Base-by-base conservation (phyloP, 2,113 vertebrate genomes). In the Isichthys henryi region DNA sequence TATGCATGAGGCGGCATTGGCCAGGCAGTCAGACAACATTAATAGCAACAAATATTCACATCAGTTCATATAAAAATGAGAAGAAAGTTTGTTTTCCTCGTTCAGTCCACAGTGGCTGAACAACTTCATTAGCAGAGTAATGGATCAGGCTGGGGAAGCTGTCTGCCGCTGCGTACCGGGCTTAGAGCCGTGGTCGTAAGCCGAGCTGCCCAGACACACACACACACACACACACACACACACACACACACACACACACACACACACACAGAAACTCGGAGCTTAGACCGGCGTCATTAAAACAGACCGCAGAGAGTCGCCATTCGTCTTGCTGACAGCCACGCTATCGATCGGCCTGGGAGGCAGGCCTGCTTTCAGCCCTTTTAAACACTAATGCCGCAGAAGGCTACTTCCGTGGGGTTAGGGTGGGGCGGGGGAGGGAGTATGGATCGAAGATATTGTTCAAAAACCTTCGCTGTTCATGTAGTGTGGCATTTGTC, bases 291-390 rank as follows among this genome's bases (percentile, higher is more conserved):
- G 85, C 88, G 91, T 89, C 91, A 92, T 92, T 91, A 91, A 92
- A 92, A 93, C 90, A 90, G 90, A 92, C 92, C 92, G 91, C 91
- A 88, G 87, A 90, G 91, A 91, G 89, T 91, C 89, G 88, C 88
- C 93, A 93, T 93, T 93, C 91, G 91, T 93, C 93, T 93, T 93
- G 91, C 88, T 92, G 93, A 92, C 93, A 93, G 92, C 89, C 56
- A 15, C 53, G 66, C 88, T 91, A 93, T 93, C 86, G 93, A 93
- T 91, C 90, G 91, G 50, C n/a, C 90, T 7, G 50, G 85, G 53
- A 89, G 86, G 89, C 89, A 92, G 89, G 92, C 91, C 90, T 88
- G 91, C 92, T 93, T 92, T 90, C 91, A 90, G 80, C 88, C 89
- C 90, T 91, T 92, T 92, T 93, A 93, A 92, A 90, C 91, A 92